A percentile compares a stretch with the other conserved stretches of the same genome.
phyloP scores from a whole-genome alignment of 2,888 invertebrate species.

The Dasypogon diadema region DNA sequence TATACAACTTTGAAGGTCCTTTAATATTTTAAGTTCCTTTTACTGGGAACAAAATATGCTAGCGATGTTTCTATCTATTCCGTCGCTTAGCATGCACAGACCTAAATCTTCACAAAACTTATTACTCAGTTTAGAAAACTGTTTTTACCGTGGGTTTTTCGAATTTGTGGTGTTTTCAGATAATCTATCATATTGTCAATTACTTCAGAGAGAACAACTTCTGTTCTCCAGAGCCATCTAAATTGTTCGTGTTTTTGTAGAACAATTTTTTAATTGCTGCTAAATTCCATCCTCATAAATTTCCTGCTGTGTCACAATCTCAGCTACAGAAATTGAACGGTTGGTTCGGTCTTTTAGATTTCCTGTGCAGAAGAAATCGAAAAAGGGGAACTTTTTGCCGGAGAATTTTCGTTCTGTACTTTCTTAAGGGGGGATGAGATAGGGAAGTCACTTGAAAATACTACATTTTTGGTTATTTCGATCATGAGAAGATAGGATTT shows the following conservation, averaged over 20 bases:
- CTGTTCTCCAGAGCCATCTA: not conserved
- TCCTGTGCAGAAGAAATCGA: not conserved
- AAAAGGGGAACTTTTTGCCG: not conserved
- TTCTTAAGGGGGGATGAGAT: not conserved
- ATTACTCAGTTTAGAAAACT: too few relatives aligned
- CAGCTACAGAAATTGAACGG: slow-evolving; percentile 34
- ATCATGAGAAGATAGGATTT: too few relatives aligned
- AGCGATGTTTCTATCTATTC: too few relatives aligned
- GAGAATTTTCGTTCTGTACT: not conserved
- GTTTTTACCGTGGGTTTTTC: too few relatives aligned
- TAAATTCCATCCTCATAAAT: slow-evolving; percentile 42
- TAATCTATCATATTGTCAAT: slow-evolving; percentile 22
- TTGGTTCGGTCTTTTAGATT: not conserved
- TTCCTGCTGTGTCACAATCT: slow-evolving; percentile 36
- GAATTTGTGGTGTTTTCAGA: not conserved
- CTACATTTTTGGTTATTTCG: too few relatives aligned
- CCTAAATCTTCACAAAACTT: too few relatives aligned
- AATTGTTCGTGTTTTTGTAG: slow-evolving; percentile 4
- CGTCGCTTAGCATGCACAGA: too few relatives aligned
- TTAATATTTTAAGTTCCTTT: too few relatives aligned
- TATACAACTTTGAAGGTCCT: too few relatives aligned
- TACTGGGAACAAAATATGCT: too few relatives aligned
- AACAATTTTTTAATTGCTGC: slow-evolving; percentile 39
- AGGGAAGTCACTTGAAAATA: not conserved
- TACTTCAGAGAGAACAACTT: not conserved